These are phyloP conservation scores for Balaeniceps rex DNA, from an alignment of 2,113 vertebrate genomes.

Conservation along the genomic window DNA sequence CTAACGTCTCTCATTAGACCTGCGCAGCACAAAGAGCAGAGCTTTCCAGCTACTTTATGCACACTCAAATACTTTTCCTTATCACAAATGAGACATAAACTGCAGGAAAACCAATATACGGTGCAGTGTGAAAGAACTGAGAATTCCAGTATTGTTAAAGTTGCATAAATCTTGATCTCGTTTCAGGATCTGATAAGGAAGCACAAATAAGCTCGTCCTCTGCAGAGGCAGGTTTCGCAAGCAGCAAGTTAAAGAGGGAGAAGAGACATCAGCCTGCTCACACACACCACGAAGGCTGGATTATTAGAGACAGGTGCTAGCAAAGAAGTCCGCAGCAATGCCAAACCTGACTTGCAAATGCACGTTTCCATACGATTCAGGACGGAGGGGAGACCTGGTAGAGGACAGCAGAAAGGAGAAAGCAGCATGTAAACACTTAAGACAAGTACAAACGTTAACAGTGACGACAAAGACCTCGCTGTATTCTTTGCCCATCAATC, in stretches of 20 bases:
- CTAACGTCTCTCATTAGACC: not conserved
- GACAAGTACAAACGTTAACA: not conserved
- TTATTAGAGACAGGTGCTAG: not conserved
- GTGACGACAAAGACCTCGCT: not conserved
- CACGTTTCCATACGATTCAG: not conserved
- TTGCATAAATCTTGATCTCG: not conserved
- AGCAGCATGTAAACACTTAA: not conserved
- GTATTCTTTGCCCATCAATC: not conserved
- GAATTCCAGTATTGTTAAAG: not conserved
- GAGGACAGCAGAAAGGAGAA: not conserved
- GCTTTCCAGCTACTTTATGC: not conserved
- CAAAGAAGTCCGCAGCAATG: not conserved
- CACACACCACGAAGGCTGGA: not conserved
- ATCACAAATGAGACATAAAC: slow-evolving; percentile 32
- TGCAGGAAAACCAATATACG: not conserved
- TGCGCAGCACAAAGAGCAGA: not conserved
- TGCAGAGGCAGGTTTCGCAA: not conserved
- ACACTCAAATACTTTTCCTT: not conserved
- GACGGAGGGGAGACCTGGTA: not conserved
- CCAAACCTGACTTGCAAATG: not conserved
- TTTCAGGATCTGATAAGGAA: not conserved
- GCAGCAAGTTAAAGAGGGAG: not conserved
- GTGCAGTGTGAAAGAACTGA: not conserved
- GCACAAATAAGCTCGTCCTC: not conserved
- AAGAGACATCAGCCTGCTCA: not conserved